phyloP scores from a whole-genome alignment of 2,113 vertebrate species.

The Balaeniceps rex region DNA sequence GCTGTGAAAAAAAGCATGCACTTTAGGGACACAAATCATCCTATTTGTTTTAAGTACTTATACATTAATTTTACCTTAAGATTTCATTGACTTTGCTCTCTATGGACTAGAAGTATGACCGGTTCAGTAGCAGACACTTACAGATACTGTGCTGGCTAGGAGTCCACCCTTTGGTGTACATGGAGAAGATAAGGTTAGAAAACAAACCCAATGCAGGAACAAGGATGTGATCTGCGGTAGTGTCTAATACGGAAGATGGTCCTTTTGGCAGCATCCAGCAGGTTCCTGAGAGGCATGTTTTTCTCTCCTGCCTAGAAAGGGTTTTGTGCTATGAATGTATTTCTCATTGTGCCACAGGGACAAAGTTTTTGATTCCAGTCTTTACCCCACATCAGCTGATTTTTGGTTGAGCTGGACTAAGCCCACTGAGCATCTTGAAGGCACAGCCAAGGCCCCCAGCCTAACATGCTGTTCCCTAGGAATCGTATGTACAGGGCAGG shows the following conservation, averaged over 20 bases:
- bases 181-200: background rate
- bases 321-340: background rate
- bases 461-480: background rate
- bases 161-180: background rate
- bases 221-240: background rate
- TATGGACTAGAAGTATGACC: background rate
- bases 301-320: background rate
- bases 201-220: background rate
- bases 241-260: background rate
- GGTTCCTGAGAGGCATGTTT: background rate
- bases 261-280: background rate
- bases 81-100: background rate
- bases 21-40: background rate
- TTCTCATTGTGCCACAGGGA: background rate
- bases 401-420: background rate
- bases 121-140: background rate
- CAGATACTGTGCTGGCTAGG: background rate
- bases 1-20: background rate
- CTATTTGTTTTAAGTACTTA: background rate
- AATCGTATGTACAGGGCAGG: background rate
- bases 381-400: background rate
- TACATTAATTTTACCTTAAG: background rate
- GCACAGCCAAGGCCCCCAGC: background rate
- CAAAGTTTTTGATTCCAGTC: background rate
- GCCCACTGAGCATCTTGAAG: background rate